Percentiles rank a stretch among this genome's conserved stretches.
phyloP scores from a whole-genome alignment of 2,888 invertebrate genomes.

The Drosophila algonquin region DNA sequence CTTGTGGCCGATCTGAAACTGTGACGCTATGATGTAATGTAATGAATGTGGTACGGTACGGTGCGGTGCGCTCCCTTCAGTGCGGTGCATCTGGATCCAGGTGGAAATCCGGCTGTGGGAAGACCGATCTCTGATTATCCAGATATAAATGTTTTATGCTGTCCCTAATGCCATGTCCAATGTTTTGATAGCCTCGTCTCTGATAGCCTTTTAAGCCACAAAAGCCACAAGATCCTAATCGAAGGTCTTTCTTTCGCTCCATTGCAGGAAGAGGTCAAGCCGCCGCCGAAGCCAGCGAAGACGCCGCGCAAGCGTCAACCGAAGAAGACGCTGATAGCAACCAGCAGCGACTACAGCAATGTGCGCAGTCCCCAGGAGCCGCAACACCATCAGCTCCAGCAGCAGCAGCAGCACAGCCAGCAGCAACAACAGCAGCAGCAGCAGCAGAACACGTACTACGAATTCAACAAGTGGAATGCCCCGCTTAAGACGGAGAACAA shows the following conservation, averaged over 20 bases:
- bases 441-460: constrained; percentile 87
- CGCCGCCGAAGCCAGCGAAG: constrained; percentile 81
- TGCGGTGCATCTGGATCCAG: constrained; percentile 5
- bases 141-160: background rate
- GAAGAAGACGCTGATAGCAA: constrained; percentile 81
- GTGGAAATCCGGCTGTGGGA: background rate
- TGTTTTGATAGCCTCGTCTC: background rate
- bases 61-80: background rate
- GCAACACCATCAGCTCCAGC: constrained; percentile 75
- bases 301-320: constrained; percentile 83
- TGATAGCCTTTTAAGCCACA: background rate
- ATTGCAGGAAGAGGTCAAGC: constrained; percentile 80
- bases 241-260: constrained; percentile 20
- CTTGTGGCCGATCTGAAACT: constrained; percentile 80
- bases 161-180: background rate
- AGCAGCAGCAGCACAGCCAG: constrained; percentile 67
- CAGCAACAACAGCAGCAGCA: constrained; percentile 85
- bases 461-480: constrained; percentile 92
- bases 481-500: constrained; percentile 84
- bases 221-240: constrained; percentile 20
- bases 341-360: constrained; percentile 72
- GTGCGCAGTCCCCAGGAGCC: constrained; percentile 79
- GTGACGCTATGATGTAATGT: constrained; percentile 75
- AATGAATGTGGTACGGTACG: constrained; percentile 17
- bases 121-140: background rate